Percentiles rank a stretch among this genome's conserved stretches.
phyloP scores from a whole-genome alignment of 2,113 vertebrate genomes.

The Halcyon senegalensis region DNA sequence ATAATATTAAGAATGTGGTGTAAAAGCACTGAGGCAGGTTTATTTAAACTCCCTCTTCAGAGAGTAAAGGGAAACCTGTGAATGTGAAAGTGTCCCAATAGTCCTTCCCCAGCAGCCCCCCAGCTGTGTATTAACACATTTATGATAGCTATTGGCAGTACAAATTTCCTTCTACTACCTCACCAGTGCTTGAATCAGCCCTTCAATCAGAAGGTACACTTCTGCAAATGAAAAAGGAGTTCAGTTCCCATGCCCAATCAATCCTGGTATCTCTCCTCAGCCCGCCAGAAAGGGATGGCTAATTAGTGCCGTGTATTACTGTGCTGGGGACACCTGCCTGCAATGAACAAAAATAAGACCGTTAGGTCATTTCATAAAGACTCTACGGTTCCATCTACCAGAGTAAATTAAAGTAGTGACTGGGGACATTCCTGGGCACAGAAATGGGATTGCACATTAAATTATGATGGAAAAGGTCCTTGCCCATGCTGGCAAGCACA shows the following conservation, averaged over 20 bases:
- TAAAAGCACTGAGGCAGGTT: background rate
- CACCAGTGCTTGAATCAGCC: background rate
- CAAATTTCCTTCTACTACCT: slow-evolving; percentile 14
- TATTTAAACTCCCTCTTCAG: background rate
- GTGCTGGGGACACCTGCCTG: background rate
- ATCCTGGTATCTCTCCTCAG: background rate
- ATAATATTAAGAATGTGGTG: background rate
- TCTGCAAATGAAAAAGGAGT: slow-evolving; percentile 1
- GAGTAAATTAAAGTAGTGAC: background rate
- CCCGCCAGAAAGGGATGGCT: background rate
- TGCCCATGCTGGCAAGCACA: background rate
- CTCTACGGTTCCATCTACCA: background rate
- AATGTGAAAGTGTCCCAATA: background rate
- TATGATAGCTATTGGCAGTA: background rate
- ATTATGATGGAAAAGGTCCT: background rate
- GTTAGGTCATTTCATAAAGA: background rate
- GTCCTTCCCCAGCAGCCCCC: background rate
- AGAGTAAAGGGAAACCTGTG: background rate
- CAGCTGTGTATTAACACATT: background rate
- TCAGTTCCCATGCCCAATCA: background rate
- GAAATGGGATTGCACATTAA: background rate
- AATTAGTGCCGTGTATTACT: background rate
- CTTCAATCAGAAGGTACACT: background rate
- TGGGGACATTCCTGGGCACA: background rate
- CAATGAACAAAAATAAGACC: background rate